Conservation (phyloP, 2,113 vertebrate species). For the Daphoenositta chrysoptera region DNA sequence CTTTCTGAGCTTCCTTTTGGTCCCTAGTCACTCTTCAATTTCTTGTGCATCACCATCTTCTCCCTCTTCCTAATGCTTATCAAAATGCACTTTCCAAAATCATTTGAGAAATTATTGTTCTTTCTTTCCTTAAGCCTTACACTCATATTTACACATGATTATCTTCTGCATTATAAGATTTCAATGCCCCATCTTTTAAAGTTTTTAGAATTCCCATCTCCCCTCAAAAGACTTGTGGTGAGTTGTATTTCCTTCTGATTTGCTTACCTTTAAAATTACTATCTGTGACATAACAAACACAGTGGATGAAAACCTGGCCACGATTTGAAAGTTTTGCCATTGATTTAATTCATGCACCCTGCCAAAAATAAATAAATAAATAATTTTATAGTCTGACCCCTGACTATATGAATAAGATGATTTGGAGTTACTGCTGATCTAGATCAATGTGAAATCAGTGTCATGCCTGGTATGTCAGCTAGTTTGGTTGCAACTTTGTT, state of each 20-base stretch:
- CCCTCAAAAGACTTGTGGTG: background rate
- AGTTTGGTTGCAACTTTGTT: background rate
- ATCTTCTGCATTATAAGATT: background rate
- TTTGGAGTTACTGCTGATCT: background rate
- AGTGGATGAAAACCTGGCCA: background rate
- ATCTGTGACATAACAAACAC: background rate
- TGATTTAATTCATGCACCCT: background rate
- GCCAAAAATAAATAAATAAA: background rate
- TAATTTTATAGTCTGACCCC: background rate
- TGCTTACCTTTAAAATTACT: background rate
- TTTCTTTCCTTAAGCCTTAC: background rate
- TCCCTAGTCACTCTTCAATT: background rate
- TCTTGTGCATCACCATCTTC: background rate
- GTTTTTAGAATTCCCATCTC: background rate
- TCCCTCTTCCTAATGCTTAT: background rate
- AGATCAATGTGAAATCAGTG: background rate
- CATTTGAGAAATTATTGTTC: background rate
- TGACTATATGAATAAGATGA: background rate
- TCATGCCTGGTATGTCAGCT: accelerated
- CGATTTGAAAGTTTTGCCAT: background rate
- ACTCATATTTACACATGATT: background rate
- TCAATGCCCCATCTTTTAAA: background rate
- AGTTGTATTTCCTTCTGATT: background rate
- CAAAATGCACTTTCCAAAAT: background rate
- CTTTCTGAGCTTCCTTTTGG: background rate